Conservation (phyloP, 2,888 invertebrate species). For the Polydrusus tereticollis region DNA sequence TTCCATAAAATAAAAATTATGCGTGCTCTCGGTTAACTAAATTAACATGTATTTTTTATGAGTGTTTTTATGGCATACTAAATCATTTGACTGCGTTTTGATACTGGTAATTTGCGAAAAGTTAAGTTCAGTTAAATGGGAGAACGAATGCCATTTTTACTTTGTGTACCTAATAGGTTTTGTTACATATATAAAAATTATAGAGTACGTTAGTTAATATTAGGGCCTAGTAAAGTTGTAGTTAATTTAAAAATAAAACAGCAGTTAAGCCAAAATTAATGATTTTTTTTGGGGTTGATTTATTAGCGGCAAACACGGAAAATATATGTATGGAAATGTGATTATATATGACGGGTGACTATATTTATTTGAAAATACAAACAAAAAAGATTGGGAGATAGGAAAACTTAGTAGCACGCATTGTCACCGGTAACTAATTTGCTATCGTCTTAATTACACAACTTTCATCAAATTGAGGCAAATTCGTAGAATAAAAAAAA, state of each 20-base stretch:
- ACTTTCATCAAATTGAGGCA: too few species aligned
- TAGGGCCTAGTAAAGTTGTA: not conserved
- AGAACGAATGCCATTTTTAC: conserved; percentile 1
- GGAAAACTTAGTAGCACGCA: too few species aligned
- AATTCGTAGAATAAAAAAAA: too few species aligned
- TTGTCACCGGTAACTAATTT: too few species aligned
- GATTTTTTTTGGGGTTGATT: not conserved
- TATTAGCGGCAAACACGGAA: not conserved
- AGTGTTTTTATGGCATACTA: conserved; percentile 4
- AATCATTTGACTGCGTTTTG: conserved; percentile 11
- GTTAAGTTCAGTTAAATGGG: not conserved
- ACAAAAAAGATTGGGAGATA: too few species aligned
- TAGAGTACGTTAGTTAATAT: not conserved
- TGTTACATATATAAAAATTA: not conserved
- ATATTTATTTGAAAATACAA: too few species aligned
- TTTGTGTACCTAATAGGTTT: not conserved
- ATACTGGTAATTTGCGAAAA: not conserved
- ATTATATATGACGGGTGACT: not conserved
- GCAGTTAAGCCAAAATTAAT: not conserved
- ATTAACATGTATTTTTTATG: conserved; percentile 22
- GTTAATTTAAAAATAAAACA: not conserved
- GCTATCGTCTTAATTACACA: too few species aligned
- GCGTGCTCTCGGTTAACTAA: conserved; percentile 18
- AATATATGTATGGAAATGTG: not conserved
- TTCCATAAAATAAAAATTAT: conserved; percentile 20